A percentile compares a stretch with the other conserved stretches of the same genome.
phyloP scores from a whole-genome alignment of 2,113 vertebrate species.

The Melanerpes formicivorus region DNA sequence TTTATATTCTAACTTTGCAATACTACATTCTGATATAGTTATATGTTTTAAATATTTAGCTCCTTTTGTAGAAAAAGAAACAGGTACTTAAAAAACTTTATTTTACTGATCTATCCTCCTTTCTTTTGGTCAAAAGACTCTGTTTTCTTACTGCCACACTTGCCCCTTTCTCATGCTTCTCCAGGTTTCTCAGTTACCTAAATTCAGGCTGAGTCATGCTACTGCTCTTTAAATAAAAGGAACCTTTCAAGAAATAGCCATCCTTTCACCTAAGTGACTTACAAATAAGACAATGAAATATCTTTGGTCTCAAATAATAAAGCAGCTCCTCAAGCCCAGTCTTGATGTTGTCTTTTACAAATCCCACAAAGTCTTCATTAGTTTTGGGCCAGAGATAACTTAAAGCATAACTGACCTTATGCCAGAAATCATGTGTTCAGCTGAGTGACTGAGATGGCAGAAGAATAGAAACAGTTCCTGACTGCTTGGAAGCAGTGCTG shows the following conservation, averaged over 20 bases:
- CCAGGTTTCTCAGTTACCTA: neutral
- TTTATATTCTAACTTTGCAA: neutral
- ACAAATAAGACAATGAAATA: neutral
- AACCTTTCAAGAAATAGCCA: neutral
- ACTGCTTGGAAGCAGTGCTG: neutral
- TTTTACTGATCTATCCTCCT: neutral
- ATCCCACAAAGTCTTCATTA: neutral
- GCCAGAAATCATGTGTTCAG: neutral
- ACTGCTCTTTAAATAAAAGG: neutral
- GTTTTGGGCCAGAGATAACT: neutral
- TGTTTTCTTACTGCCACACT: neutral
- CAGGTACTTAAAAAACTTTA: neutral
- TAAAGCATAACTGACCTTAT: neutral
- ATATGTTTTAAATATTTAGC: neutral
- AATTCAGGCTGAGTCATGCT: neutral
- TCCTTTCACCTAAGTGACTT: neutral
- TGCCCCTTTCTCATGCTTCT: neutral
- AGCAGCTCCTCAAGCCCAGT: neutral
- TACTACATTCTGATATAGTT: neutral
- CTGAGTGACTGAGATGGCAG: neutral
- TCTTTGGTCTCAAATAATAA: neutral
- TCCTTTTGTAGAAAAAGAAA: neutral
- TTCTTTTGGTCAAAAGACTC: neutral
- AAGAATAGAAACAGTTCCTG: neutral
- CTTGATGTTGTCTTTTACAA: neutral